Evolutionary conservation across 2,797 vertebrate species (phyloP).

Genomic region (Mycteria americana): DNA sequence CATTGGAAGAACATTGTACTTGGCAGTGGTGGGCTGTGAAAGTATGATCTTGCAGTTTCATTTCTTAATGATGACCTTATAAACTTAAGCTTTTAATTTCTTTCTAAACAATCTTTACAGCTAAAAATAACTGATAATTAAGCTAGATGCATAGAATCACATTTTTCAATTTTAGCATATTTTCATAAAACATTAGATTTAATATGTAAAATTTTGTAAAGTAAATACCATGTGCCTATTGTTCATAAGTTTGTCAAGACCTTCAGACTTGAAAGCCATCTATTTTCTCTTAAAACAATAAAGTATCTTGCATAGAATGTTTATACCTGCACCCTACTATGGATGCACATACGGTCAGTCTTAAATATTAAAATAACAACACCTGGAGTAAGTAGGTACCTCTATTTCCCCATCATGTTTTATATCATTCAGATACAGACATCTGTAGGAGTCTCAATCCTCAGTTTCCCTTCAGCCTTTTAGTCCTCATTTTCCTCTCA

Average conservation of each 20-base stretch:
- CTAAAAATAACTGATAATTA: not conserved
- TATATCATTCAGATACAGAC: not conserved
- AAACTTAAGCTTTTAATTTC: not conserved
- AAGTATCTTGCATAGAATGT: not conserved
- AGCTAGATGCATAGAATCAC: not conserved
- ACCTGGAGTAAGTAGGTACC: not conserved
- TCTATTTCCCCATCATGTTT: not conserved
- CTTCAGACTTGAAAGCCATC: not conserved
- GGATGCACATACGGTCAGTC: not conserved
- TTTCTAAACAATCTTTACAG: not conserved
- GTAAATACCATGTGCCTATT: not conserved
- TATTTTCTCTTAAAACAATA: not conserved
- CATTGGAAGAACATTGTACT: not conserved
- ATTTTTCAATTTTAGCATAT: not conserved
- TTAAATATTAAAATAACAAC: not conserved
- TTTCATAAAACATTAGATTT: not conserved
- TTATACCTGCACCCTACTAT: not conserved
- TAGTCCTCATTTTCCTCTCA: not conserved
- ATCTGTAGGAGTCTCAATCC: not conserved
- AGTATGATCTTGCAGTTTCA: not conserved
- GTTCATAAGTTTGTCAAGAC: not conserved
- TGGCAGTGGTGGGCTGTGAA: not conserved
- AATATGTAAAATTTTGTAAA: not conserved
- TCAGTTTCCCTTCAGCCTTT: not conserved
- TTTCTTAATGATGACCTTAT: not conserved